phyloP scores from a whole-genome alignment of 2,113 vertebrate genomes.

The Crotalus tigris region DNA sequence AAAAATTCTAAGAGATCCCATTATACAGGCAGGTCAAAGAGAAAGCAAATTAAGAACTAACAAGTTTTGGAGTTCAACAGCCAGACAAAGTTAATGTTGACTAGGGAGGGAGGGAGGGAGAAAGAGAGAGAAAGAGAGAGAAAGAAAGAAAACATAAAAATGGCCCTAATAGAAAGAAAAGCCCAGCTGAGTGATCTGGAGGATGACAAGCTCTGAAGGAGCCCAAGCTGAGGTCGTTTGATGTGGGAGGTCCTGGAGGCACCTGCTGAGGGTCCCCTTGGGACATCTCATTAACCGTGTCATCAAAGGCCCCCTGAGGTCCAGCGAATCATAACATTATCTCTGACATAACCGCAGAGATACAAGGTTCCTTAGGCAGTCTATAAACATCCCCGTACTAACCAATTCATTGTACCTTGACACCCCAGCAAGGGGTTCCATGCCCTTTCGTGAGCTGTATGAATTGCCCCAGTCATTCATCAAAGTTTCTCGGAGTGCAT shows the following conservation, averaged over 20 bases:
- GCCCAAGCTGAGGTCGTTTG: constrained; percentile 79
- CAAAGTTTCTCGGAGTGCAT: constrained; percentile 83
- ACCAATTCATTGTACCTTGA: constrained; percentile 83
- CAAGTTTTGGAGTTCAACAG: constrained; percentile 70
- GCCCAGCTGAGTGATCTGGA: constrained; percentile 72
- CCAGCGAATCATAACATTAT: constrained; percentile 94
- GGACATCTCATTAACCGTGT: constrained; percentile 97
- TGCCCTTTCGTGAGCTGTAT: constrained; percentile 80
- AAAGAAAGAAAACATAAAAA: background rate
- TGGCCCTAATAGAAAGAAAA: constrained; percentile 59
- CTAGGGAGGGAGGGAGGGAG: background rate
- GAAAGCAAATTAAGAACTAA: constrained; percentile 70
- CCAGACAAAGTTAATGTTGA: constrained; percentile 69
- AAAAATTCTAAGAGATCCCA: constrained; percentile 49
- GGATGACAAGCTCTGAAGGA: constrained; percentile 64
- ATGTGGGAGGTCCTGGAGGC: constrained; percentile 95
- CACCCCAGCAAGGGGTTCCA: constrained; percentile 80
- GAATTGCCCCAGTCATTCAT: constrained; percentile 86
- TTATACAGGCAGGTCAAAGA: constrained; percentile 66
- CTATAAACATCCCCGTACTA: constrained; percentile 89
- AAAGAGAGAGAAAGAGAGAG: background rate
- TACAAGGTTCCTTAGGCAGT: constrained; percentile 83
- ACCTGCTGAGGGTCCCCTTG: constrained; percentile 84
- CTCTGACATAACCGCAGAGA: constrained; percentile 94
- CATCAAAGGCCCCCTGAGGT: constrained; percentile 91